Conservation (phyloP, 1,140 invertebrate species). For the Drosophila bifasciata region DNA sequence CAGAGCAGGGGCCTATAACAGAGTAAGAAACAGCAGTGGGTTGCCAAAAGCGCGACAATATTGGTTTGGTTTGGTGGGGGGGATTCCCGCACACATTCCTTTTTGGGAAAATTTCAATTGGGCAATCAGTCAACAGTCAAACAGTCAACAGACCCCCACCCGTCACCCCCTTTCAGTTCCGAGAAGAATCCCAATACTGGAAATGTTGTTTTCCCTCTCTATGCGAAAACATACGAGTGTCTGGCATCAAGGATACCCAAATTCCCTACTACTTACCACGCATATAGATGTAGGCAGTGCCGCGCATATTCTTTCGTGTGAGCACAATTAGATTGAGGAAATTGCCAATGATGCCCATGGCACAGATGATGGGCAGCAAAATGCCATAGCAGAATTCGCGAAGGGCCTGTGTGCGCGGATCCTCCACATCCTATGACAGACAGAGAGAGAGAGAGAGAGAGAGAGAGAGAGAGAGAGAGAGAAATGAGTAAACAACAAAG, state of each 20-base stretch:
- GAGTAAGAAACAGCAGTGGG: too few species aligned
- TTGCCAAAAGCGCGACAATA: too few species aligned
- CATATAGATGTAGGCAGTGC: constrained; percentile 92
- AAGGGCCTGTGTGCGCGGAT: constrained; percentile 86
- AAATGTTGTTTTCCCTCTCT: constrained; percentile 18
- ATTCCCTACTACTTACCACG: constrained; percentile 89
- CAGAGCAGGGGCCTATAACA: too few species aligned
- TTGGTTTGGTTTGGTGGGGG: too few species aligned
- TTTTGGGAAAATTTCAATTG: constrained; percentile 50
- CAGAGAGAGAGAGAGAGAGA: too few species aligned
- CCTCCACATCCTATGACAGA: constrained; percentile 83
- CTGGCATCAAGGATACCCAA: too few species aligned
- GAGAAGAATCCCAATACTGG: constrained; percentile 7
- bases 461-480: too few species aligned
- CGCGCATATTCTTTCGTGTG: constrained; percentile 89
- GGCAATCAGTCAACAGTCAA: constrained; percentile 62
- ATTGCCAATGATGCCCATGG: constrained; percentile 90
- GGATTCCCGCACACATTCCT: too few species aligned
- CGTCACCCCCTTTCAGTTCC: not conserved
- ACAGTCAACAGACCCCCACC: constrained; percentile 34
- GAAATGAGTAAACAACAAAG: too few species aligned
- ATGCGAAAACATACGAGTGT: constrained; percentile 38
- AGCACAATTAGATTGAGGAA: constrained; percentile 90
- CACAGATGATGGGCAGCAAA: constrained; percentile 88
- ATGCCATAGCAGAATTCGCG: constrained; percentile 89